Conservation (phyloP, 1,140 invertebrate species). For the Drosophila rhopaloa region DNA sequence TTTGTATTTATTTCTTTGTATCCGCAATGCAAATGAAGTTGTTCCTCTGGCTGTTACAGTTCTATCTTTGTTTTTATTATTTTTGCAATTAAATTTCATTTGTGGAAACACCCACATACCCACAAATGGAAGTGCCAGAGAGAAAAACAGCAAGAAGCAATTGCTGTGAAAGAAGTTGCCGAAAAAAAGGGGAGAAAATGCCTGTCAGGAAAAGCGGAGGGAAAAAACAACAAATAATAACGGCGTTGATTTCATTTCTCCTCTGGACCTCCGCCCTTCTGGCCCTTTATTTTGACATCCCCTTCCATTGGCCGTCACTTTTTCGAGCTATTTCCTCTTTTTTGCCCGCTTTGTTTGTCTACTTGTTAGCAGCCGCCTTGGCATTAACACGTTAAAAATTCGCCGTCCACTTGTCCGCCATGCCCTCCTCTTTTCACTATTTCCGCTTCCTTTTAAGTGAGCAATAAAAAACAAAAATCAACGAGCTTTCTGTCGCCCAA, state of each 20-base stretch:
- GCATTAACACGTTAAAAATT: slow-evolving; percentile 77
- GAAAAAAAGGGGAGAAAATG: slow-evolving; percentile 9
- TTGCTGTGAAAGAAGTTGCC: slow-evolving; percentile 25
- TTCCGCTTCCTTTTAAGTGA: slow-evolving; percentile 63
- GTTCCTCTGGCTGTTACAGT: slow-evolving; percentile 14
- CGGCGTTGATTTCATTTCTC: slow-evolving; percentile 77
- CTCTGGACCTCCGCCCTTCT: slow-evolving; percentile 11
- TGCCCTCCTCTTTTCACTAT: slow-evolving; percentile 31
- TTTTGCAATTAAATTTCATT: slow-evolving; percentile 80
- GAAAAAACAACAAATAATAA: slow-evolving; percentile 68
- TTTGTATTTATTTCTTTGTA: slow-evolving; percentile 26
- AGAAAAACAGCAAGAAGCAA: slow-evolving; percentile 42
- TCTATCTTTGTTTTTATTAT: slow-evolving; percentile 49
- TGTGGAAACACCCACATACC: slow-evolving; percentile 28
- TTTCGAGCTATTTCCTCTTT: slow-evolving; percentile 21
- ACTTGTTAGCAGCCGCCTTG: slow-evolving; percentile 72
- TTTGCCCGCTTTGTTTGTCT: slow-evolving; percentile 63
- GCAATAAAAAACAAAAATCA: slow-evolving; percentile 66
- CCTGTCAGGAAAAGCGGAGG: slow-evolving; percentile 15
- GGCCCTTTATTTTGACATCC: slow-evolving; percentile 11
- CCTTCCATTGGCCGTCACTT: slow-evolving; percentile 35
- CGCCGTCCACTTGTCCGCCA: slow-evolving; percentile 11
- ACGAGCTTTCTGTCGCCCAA: slow-evolving; percentile 41
- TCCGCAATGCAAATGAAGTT: slow-evolving; percentile 65
- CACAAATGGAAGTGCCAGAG: slow-evolving; percentile 32